phyloP scores from a whole-genome alignment of 2,113 vertebrate species.

The Sinocyclocheilus grahami region DNA sequence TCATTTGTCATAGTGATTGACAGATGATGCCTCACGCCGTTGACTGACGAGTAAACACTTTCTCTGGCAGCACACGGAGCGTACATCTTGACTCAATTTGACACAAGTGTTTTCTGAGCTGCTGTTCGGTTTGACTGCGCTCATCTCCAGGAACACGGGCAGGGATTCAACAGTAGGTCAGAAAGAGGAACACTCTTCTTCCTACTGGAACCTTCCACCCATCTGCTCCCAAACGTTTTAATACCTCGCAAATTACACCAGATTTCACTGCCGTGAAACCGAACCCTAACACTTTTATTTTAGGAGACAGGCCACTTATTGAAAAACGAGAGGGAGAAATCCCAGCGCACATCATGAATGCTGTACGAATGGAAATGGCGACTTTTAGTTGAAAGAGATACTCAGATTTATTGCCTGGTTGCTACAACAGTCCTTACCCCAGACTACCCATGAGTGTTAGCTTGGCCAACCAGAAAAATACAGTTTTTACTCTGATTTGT shows the following conservation, averaged over 20 bases:
- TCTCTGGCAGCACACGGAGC: neutral
- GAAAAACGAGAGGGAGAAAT: neutral
- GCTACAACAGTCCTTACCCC: neutral
- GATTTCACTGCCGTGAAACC: neutral
- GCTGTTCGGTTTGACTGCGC: neutral
- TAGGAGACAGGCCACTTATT: too few species aligned
- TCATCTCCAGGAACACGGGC: neutral
- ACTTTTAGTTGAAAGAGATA: neutral
- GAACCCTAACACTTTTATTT: neutral
- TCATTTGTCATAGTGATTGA: conserved; percentile 74
- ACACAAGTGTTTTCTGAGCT: conserved; percentile 15
- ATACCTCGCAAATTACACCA: neutral
- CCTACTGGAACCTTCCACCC: conserved; percentile 2
- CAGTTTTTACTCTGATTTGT: neutral
- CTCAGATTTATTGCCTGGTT: neutral
- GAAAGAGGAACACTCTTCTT: conserved; percentile 1
- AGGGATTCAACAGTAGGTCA: conserved; percentile 24
- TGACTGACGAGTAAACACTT: conserved; percentile 52
- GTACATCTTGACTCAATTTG: conserved; percentile 47
- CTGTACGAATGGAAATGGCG: neutral
- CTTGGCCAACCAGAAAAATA: neutral
- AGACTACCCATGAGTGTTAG: neutral
- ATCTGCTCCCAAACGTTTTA: neutral
- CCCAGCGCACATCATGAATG: neutral
- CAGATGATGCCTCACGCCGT: conserved; percentile 61